Conservation (phyloP, 2,113 vertebrate species). For the Orthonyx spaldingii region DNA sequence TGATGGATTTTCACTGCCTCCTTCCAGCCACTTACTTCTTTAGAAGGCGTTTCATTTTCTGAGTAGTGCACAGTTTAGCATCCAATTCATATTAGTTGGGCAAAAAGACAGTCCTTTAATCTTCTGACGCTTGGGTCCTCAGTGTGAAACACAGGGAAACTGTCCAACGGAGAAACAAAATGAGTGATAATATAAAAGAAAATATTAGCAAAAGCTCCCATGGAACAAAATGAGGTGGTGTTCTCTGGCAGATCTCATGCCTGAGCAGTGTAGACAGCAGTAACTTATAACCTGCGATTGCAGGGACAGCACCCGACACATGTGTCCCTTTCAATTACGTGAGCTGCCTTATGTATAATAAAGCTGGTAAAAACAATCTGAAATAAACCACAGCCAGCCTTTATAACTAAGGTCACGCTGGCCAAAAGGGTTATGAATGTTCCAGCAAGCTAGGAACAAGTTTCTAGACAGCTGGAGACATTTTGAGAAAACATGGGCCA, state of each 20-base stretch:
- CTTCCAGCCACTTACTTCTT: conserved; percentile 37
- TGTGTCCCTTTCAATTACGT: neutral
- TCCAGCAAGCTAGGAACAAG: conserved; percentile 50
- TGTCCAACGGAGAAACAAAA: conserved; percentile 19
- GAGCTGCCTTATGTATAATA: neutral
- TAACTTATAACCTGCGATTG: neutral
- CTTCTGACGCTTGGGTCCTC: conserved; percentile 44
- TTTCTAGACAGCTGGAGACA: conserved; percentile 64
- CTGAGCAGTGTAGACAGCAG: neutral
- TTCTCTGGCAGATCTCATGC: neutral
- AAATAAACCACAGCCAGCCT: conserved; percentile 40
- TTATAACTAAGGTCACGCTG: conserved; percentile 41
- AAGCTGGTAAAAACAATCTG: conserved; percentile 3
- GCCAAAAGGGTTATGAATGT: conserved; percentile 21
- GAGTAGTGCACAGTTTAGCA: neutral
- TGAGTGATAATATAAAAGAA: conserved; percentile 23
- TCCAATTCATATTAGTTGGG: conserved; percentile 2
- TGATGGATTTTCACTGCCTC: conserved; percentile 45
- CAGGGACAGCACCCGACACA: neutral
- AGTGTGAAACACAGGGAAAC: neutral
- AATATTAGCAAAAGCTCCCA: conserved; percentile 9
- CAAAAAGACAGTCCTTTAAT: conserved; percentile 41
- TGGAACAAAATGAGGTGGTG: neutral
- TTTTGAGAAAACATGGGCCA: conserved; percentile 59
- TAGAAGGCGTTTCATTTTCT: conserved; percentile 25